Base-by-base conservation (phyloP, 2,888 invertebrate genomes). In the Biston stratarius region DNA sequence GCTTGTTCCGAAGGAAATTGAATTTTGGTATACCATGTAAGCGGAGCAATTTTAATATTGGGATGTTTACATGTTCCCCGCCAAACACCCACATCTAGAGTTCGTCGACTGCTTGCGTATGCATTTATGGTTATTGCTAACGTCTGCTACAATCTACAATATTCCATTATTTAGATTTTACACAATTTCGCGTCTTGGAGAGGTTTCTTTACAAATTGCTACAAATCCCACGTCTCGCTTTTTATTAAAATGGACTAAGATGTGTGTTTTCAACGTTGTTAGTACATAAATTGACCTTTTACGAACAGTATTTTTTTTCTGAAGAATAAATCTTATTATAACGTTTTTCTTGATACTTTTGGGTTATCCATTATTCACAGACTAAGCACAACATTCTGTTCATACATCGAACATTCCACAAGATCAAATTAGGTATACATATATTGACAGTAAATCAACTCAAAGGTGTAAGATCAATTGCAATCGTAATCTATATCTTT, bases 51-150 rank as follows among this genome's bases (percentile, higher is more conserved):
- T 9, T 38, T 5, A n/a, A 38, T 38, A 11, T 51, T 38, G 38
- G 9, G 7, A 14, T 52, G 40, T 40, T 53, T 42, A 56, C 42
- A 44, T 56, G 44, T 44, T 14, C n/a, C 45, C 24, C 24, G 9
- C 14, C 14, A 14, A 53, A 10, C 40, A 42, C 42, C 12, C 8
- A 38, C 36, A 38, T 40, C 14, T 15, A 8, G 15, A 59, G 49
- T 49, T 59, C 40, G 34, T 33, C 40, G 51, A 48, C 53, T 57
- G 42, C 42, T 71, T 64, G 38, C n/a, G 45, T 45, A 69, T 69
- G 61, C 59, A 69, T 69, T 60, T 67, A 71, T 67, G 64, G 56
- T 66, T 56, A 69, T 71, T 62, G 48, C 53, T 61, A 60, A 61
- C 64, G 49, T 61, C 49, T 55, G 53, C 49, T 56, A 67, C 15